Percentiles rank a stretch among this genome's conserved stretches.
These are phyloP conservation scores for Peromyscus nudipes DNA, from an alignment of 2,797 vertebrate genomes.

Conservation along the genomic window DNA sequence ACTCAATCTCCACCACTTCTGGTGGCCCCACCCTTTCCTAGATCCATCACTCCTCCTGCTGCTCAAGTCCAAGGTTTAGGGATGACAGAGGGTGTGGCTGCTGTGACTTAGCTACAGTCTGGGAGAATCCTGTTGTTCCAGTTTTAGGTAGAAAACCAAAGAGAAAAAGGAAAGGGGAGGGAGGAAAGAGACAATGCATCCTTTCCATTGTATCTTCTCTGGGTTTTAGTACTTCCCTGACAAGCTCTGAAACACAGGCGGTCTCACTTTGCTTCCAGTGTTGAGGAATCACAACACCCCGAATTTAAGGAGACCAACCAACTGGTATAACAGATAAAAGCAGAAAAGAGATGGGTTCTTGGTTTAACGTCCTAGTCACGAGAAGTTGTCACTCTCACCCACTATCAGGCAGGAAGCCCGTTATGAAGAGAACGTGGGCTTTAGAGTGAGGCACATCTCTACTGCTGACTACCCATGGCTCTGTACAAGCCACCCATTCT, in stretches of 20 bases:
- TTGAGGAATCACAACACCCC: background rate
- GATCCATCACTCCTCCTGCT: background rate
- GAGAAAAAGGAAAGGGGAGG: background rate
- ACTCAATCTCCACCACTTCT: background rate
- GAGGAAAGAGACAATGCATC: background rate
- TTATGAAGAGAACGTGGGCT: constrained; percentile 1
- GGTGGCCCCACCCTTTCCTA: background rate
- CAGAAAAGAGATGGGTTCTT: background rate
- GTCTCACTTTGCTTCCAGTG: background rate
- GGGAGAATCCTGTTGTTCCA: constrained; percentile 26
- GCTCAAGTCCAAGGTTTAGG: background rate
- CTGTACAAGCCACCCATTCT: background rate
- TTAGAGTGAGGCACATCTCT: background rate
- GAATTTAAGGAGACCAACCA: constrained; percentile 26
- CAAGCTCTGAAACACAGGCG: background rate
- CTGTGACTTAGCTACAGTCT: background rate
- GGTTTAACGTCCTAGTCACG: constrained; percentile 35
- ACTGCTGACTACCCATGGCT: background rate
- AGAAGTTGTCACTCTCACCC: constrained; percentile 34
- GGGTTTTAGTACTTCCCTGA: background rate
- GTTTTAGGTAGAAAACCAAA: constrained; percentile 6
- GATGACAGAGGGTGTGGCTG: background rate
- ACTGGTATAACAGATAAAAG: background rate
- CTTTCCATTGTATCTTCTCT: background rate
- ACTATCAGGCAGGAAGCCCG: background rate